Base-by-base conservation (phyloP, 2,888 invertebrate genomes). In the Microlaimidae sp. region DNA sequence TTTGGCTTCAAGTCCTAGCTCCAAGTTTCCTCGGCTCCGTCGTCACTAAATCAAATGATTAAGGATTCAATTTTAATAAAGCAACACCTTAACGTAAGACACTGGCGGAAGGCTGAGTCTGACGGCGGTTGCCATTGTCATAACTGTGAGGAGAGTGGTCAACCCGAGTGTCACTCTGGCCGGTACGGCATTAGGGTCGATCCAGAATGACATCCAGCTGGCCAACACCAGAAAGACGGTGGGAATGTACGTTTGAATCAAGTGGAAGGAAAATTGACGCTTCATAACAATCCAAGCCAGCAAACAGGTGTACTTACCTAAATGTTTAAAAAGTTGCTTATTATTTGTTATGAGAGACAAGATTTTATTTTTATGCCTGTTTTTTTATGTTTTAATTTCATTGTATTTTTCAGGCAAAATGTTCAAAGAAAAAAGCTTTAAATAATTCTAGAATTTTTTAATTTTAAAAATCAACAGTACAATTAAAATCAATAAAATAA, bases 191-290 rank as follows among this genome's bases (percentile, higher is more conserved):
- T 66, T 67, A 7, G 67, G 63, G 49, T 69, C 66, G 45, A 67
- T 52, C 67, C 67, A 67, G 56, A 67, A 67, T 25, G 65, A 64
- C 24, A 68, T 65, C 67, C 67, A 67, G 1, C 66, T 66, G 41
- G 66, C 63, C 49, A 66, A 62, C 19, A 67, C 67, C 32, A 67
- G 66, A 45, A 67, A 57, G 10, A 64, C 59, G 17, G 67, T 67
- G 7, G 67, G 66, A 40, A 67, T 54, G 54, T 67, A 67, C 3
- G 64, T 65, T 55, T 67, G 67, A 13, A 67, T 64, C 43, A 67
- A 54, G 55, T 68, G 66, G 56, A 61, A 68, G 3, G 66, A 65
- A 25, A 67, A 57, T 21, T 64, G 61, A 13, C 67, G 57, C 47
- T 61, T 60, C 26, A 67, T 52, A 32, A 58, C 52, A 48, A 67